These are phyloP conservation scores for Dromius quadrimaculatus DNA, from an alignment of 2,888 invertebrate species.

Conservation along the genomic window DNA sequence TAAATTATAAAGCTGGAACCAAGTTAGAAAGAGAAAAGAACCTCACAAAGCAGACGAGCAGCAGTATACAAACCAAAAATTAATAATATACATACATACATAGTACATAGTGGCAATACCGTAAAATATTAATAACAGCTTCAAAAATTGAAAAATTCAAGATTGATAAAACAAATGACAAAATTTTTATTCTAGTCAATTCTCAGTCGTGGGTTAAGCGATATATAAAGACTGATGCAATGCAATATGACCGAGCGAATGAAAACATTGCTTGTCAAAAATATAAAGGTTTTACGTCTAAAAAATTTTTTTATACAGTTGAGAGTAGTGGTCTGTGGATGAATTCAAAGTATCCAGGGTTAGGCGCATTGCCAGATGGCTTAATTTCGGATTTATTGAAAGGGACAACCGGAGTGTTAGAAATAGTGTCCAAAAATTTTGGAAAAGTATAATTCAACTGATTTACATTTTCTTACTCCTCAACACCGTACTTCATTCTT, in stretches of 20 bases:
- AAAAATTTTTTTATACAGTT: conserved; percentile 48
- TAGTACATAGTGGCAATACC: conserved; percentile 53
- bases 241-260: conserved; percentile 54
- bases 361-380: conserved; percentile 55
- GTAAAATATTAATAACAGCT: conserved; percentile 55
- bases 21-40: conserved; percentile 53
- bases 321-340: conserved; percentile 52
- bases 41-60: conserved; percentile 52
- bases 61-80: conserved; percentile 41
- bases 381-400: conserved; percentile 47
- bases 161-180: conserved; percentile 50
- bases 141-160: conserved; percentile 53
- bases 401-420: conserved; percentile 49
- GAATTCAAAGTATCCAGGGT: conserved; percentile 51
- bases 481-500: conserved; percentile 54
- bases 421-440: conserved; percentile 55
- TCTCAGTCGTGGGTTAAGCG: conserved; percentile 49
- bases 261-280: conserved; percentile 46
- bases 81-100: conserved; percentile 10
- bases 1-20: conserved; percentile 55
- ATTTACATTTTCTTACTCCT: conserved; percentile 52
- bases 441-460: conserved; percentile 52
- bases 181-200: conserved; percentile 52
- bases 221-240: conserved; percentile 13
- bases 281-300: conserved; percentile 18